Conservation (phyloP, 2,113 vertebrate species). For the Chroicocephalus ridibundus region DNA sequence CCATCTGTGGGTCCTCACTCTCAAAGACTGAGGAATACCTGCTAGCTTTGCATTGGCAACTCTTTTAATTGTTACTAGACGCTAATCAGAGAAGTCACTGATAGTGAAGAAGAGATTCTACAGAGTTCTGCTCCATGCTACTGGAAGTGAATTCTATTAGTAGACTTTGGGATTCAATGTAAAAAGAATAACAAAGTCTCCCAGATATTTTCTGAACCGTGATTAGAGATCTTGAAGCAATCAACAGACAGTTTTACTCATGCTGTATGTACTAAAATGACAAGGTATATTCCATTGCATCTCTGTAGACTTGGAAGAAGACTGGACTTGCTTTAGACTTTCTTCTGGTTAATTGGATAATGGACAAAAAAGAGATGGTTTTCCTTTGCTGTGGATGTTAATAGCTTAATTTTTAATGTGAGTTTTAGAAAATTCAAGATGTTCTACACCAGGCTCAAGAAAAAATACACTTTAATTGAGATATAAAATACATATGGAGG, state of each 20-base stretch:
- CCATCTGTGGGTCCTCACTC: background rate
- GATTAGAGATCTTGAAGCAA: background rate
- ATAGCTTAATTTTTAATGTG: background rate
- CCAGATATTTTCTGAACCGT: background rate
- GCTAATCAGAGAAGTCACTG: background rate
- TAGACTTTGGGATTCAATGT: background rate
- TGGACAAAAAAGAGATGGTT: background rate
- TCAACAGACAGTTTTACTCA: background rate
- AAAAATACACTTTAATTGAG: background rate
- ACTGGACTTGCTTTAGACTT: background rate
- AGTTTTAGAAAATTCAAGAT: background rate
- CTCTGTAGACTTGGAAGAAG: background rate
- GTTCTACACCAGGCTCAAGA: background rate
- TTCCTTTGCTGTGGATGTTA: background rate
- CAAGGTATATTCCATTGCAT: background rate
- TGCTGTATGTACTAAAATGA: background rate
- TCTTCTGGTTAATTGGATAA: background rate
- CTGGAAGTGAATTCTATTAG: background rate
- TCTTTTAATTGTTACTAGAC: background rate
- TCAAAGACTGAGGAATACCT: background rate
- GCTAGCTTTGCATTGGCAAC: background rate
- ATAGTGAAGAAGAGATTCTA: background rate
- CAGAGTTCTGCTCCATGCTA: background rate
- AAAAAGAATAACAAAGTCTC: background rate
- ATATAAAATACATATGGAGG: background rate